These are phyloP conservation scores for Argyrosomus japonicus DNA, from an alignment of 2,113 vertebrate genomes.

Conservation along the genomic window DNA sequence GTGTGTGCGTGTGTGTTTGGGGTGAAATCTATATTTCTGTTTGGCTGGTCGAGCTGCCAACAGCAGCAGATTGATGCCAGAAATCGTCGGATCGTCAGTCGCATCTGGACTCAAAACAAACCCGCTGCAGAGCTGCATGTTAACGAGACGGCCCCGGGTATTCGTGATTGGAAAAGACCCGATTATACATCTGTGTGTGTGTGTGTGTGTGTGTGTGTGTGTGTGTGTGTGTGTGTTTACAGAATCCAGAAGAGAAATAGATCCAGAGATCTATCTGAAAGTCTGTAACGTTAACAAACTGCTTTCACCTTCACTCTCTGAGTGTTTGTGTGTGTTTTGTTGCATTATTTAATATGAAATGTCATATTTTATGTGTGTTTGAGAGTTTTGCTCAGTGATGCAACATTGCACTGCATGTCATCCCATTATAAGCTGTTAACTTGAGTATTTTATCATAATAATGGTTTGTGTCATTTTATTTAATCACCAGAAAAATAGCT, in stretches of 20 bases:
- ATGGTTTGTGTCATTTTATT: too few relatives aligned
- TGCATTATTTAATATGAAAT: too few relatives aligned
- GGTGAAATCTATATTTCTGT: slow-evolving; percentile 63
- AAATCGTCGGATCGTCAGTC: slow-evolving; percentile 1
- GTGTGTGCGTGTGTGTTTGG: slow-evolving; percentile 8
- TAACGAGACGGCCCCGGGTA: slow-evolving; percentile 18
- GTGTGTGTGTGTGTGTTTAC: not conserved
- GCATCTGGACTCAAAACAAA: slow-evolving; percentile 40
- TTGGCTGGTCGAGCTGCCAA: slow-evolving; percentile 41
- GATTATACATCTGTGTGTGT: not conserved
- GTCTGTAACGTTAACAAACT: not conserved
- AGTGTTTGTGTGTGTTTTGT: too few relatives aligned
- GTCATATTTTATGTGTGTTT: too few relatives aligned
- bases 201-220: not conserved
- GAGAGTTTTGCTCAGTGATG: too few relatives aligned
- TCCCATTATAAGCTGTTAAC: too few relatives aligned
- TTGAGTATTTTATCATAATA: too few relatives aligned
- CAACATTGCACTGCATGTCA: too few relatives aligned
- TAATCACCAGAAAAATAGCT: too few relatives aligned
- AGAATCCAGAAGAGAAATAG: not conserved
- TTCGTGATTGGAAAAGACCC: not conserved
- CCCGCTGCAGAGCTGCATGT: slow-evolving; percentile 36
- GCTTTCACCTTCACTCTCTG: not conserved
- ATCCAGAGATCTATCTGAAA: slow-evolving; percentile 7
- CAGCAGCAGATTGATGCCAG: slow-evolving; percentile 50